Evolutionary conservation across 64 coral and sea anemone species (phyloP).

Genomic region (Montipora efflorescens): DNA sequence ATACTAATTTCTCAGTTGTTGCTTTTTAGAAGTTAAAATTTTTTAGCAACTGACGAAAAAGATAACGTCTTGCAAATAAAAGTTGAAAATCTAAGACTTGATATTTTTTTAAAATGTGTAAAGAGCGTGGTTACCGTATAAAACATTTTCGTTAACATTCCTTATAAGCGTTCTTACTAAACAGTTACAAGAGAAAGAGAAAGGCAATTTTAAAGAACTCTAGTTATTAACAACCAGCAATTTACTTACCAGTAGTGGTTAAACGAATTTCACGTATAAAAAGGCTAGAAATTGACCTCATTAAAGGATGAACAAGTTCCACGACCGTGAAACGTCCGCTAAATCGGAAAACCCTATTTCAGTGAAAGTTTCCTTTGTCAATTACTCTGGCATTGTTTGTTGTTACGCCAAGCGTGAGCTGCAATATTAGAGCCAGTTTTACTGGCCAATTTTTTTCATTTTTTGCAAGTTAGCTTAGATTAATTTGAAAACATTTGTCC

Average conservation of each 20-base stretch:
- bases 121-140: not conserved
- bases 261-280: constrained; percentile 18
- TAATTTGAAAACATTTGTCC: too few relatives aligned
- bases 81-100: not conserved
- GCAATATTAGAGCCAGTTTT: too few relatives aligned
- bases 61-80: not conserved
- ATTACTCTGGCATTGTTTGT: too few relatives aligned
- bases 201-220: not conserved
- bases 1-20: not conserved
- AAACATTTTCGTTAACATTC: not conserved
- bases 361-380: too few relatives aligned
- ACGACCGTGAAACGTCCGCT: constrained; percentile 1
- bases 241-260: constrained; percentile 17
- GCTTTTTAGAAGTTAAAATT: not conserved
- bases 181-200: not conserved
- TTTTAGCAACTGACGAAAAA: not conserved
- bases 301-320: not conserved
- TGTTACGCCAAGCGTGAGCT: too few relatives aligned
- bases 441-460: too few relatives aligned
- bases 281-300: constrained; percentile 9
- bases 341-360: constrained; percentile 9
- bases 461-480: too few relatives aligned
- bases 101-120: not conserved
- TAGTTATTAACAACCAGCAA: constrained; percentile 21
- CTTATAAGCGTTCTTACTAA: not conserved